phyloP scores from a whole-genome alignment of 1,140 invertebrate genomes.

The Drosophila parvula region DNA sequence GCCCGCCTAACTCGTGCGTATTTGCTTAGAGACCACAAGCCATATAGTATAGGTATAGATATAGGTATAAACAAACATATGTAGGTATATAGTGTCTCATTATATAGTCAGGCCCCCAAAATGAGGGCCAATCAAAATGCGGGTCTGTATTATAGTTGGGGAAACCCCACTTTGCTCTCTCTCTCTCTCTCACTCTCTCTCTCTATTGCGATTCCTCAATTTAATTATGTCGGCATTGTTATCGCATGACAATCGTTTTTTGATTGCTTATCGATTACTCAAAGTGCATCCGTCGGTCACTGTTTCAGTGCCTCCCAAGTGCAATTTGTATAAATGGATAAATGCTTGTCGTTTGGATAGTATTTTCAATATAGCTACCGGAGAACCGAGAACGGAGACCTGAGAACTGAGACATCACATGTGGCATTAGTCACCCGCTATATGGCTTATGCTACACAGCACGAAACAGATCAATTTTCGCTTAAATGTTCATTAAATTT shows the following conservation, averaged over 20 bases:
- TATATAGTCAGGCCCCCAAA: conserved; percentile 62
- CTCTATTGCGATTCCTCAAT: conserved; percentile 5
- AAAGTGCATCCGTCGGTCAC: conserved; percentile 31
- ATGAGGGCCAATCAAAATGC: conserved; percentile 65
- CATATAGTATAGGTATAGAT: conserved; percentile 3
- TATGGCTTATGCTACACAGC: conserved; percentile 3
- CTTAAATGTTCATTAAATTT: neutral
- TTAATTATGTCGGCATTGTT: conserved; percentile 19
- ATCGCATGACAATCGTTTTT: conserved; percentile 17
- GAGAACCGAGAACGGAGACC: neutral
- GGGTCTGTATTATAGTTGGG: conserved; percentile 10
- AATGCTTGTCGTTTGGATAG: conserved; percentile 17
- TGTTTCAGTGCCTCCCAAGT: neutral
- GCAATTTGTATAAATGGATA: conserved; percentile 34
- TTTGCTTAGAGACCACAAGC: conserved; percentile 26
- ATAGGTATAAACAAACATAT: neutral
- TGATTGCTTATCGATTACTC: conserved; percentile 66
- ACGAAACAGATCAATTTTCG: neutral
- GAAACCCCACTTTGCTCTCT: neutral
- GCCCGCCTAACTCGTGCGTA: conserved; percentile 26
- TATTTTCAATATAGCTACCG: conserved; percentile 9
- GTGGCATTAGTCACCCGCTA: conserved; percentile 25
- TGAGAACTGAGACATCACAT: conserved; percentile 1
- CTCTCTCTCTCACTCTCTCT: neutral
- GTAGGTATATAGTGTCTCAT: neutral